These are phyloP conservation scores for Polypedilum vanderplanki DNA, from an alignment of 1,140 invertebrate genomes.

Conservation along the genomic window DNA sequence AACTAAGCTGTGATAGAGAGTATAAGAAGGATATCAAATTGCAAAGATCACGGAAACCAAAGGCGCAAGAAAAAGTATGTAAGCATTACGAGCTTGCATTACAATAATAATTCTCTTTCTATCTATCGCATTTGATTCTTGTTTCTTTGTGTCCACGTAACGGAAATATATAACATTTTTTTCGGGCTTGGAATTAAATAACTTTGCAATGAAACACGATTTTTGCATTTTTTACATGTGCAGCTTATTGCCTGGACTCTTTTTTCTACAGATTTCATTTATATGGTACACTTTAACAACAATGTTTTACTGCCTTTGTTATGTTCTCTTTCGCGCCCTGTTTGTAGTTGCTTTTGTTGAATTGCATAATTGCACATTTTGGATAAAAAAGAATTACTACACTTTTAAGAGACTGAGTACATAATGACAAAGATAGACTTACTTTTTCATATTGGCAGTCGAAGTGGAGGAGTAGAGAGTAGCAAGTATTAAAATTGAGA, in stretches of 20 bases:
- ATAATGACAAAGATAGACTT: too few species aligned
- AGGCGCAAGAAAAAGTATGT: background rate
- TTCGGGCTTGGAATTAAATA: background rate
- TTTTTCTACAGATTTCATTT: background rate
- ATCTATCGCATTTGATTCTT: background rate
- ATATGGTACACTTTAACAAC: background rate
- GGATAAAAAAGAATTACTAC: too few species aligned
- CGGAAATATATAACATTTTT: background rate
- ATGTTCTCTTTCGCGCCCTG: too few species aligned
- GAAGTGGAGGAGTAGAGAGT: background rate
- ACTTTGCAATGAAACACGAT: conserved; percentile 1
- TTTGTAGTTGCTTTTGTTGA: too few species aligned
- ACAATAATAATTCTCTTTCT: background rate
- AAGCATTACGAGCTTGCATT: background rate
- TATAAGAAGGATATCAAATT: background rate
- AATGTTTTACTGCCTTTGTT: too few species aligned
- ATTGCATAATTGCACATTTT: too few species aligned
- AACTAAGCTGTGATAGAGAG: background rate
- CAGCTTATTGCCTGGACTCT: background rate
- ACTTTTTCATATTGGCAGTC: too few species aligned
- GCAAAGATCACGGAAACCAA: background rate
- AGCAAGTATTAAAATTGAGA: background rate
- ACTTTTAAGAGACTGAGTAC: too few species aligned
- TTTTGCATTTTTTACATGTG: background rate
- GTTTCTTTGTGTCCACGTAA: background rate